A percentile compares a stretch with the other conserved stretches of the same genome.
These are phyloP conservation scores for Cavia porcellus DNA, from an alignment of 2,113 vertebrate species.

Conservation along the genomic window DNA sequence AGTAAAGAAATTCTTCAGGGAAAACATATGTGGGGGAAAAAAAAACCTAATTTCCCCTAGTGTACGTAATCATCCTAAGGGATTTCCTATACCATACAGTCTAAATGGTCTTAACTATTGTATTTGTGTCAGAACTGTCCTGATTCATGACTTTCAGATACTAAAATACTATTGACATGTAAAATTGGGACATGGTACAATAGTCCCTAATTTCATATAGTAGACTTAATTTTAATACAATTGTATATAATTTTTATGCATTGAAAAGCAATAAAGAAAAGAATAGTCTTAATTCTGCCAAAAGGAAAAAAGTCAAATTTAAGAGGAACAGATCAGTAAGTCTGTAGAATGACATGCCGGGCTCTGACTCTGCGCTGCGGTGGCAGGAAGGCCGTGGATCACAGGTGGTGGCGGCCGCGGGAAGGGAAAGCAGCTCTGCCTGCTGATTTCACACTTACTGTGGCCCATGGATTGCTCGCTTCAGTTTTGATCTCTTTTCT, in stretches of 20 bases:
- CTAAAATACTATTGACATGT: not conserved
- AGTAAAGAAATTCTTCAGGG: slow-evolving; percentile 2
- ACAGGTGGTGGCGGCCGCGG: not conserved
- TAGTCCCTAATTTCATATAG: slow-evolving; percentile 3
- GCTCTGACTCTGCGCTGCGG: not conserved
- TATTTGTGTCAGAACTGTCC: slow-evolving; percentile 8
- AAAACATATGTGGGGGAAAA: slow-evolving; percentile 33
- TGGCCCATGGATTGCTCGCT: not conserved
- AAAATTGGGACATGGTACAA: not conserved
- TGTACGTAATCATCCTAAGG: not conserved
- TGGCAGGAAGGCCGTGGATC: not conserved
- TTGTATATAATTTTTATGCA: not conserved
- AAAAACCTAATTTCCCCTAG: not conserved
- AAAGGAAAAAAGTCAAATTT: not conserved
- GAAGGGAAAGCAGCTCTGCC: not conserved
- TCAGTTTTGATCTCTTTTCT: slow-evolving; percentile 52
- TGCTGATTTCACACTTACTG: slow-evolving; percentile 11
- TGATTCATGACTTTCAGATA: not conserved
- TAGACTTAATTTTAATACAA: slow-evolving; percentile 40
- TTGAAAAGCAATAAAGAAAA: slow-evolving; percentile 11
- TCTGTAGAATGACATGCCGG: not conserved
- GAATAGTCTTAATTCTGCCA: slow-evolving; percentile 6
- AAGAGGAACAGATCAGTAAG: not conserved
- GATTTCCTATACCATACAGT: not conserved
- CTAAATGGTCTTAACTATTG: not conserved